These are phyloP conservation scores for Pseudococcus jackbeardsleyi DNA, from an alignment of 2,888 invertebrate species.

Conservation along the genomic window DNA sequence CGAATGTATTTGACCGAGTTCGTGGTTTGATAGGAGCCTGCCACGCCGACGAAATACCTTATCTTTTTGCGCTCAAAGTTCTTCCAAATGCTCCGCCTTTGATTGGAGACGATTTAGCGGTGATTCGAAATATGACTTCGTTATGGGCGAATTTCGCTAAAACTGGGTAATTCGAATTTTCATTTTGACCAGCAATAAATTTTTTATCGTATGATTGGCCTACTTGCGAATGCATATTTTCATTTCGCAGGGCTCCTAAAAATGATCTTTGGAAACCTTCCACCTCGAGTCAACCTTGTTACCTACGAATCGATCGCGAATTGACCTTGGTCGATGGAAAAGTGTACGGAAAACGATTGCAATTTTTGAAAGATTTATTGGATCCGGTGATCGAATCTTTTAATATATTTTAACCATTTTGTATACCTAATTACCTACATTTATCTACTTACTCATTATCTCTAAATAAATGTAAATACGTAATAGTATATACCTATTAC, in stretches of 20 bases:
- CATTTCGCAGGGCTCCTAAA: background rate
- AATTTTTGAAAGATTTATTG: constrained; percentile 51
- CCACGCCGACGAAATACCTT: constrained; percentile 65
- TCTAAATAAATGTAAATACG: too few relatives aligned
- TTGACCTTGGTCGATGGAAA: constrained; percentile 17
- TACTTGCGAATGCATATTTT: background rate
- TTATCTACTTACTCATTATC: too few relatives aligned
- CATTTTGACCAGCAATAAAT: background rate
- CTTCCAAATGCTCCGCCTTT: constrained; percentile 69
- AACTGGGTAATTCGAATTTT: constrained; percentile 22
- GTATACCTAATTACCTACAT: background rate
- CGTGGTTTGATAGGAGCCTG: constrained; percentile 63
- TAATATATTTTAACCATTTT: background rate
- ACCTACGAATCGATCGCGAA: background rate
- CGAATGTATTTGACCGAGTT: background rate
- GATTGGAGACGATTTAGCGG: constrained; percentile 72
- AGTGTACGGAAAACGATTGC: constrained; percentile 23
- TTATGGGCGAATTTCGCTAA: constrained; percentile 83
- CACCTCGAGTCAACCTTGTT: background rate
- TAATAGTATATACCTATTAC: too few relatives aligned
- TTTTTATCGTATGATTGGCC: background rate
- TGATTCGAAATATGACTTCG: constrained; percentile 76
- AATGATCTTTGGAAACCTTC: constrained; percentile 2
- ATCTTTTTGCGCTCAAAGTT: constrained; percentile 61
- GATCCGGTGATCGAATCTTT: background rate